A percentile compares a stretch with the other conserved stretches of the same genome.
Conservation (phyloP, 2,113 vertebrate genomes). For the Tupaia chinensis region DNA sequence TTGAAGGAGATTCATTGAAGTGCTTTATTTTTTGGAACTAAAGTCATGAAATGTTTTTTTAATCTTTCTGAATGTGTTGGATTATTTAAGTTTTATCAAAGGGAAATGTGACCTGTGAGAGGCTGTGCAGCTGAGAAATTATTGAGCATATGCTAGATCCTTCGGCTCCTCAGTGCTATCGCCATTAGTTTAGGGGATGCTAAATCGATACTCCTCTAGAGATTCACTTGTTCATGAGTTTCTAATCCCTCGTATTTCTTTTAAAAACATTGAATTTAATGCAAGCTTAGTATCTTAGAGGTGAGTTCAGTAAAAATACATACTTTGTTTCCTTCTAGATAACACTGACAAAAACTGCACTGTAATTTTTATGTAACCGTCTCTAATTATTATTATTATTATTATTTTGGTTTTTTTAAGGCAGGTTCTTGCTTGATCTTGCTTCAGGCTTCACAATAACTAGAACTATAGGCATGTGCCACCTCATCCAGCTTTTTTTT, state of each 20-base stretch:
- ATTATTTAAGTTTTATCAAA: slow-evolving; percentile 34
- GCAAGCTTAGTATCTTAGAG: slow-evolving; percentile 5
- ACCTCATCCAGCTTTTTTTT: too few relatives aligned
- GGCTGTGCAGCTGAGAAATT: background rate
- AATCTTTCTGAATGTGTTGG: slow-evolving; percentile 38
- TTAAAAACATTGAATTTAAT: background rate
- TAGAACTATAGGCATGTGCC: too few relatives aligned
- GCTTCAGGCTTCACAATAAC: too few relatives aligned
- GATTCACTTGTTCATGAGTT: background rate
- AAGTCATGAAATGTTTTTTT: slow-evolving; percentile 30
- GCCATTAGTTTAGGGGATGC: background rate
- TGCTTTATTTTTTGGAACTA: slow-evolving; percentile 12
- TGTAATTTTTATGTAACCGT: too few relatives aligned
- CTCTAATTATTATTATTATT: too few relatives aligned
- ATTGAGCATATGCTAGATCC: background rate
- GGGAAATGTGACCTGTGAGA: background rate
- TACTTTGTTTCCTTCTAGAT: background rate
- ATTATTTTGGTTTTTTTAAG: too few relatives aligned
- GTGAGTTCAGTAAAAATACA: slow-evolving; percentile 28
- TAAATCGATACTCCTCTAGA: background rate
- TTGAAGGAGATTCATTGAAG: slow-evolving; percentile 38
- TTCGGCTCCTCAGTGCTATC: background rate
- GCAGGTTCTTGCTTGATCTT: too few relatives aligned
- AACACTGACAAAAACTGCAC: too few relatives aligned
- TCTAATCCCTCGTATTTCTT: slow-evolving; percentile 3